Base-by-base conservation (phyloP, 2,113 vertebrate species). In the Engraulis encrasicolus region DNA sequence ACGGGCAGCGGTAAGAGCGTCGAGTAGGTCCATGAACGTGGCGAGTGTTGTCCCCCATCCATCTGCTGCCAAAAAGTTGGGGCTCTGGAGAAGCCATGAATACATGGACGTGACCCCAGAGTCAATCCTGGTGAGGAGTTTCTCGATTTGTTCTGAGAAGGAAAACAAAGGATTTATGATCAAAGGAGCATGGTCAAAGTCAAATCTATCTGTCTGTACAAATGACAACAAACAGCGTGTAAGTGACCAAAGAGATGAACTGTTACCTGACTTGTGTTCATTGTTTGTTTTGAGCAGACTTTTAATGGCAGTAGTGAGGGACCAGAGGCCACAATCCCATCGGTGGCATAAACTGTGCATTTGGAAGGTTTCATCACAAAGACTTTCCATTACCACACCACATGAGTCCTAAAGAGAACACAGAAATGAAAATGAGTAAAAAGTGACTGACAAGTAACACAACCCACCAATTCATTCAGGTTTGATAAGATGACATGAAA, bases 21-120 rank as follows among this genome's bases (percentile, higher is more conserved):
- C 97, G 9, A 98, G 91, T 34, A 99, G 92, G 37, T 97, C 96
- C 86, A 95, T 80, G 61, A 96, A 93, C 80, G 94, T 87, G 12
- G 94, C 89, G 52, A 96, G 82, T 14, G 81, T 92, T 2, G 89
- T 92, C 78, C 85, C 78, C 50, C 86, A 66, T 81, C 88, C 86
- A 40, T 83, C 86, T 61, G 78, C 83, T 23, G 6, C 3, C 82
- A 77, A 78, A 81, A 27, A 78, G 27, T 66, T 49, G 79, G 88
- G 87, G 78, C 87, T 87, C 88, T 83, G 94, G 81, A 91, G 94
- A 82, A 91, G 89, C 86, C 84, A 80, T 77, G 89, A 87, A 85
- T 94, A 96, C 84, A 97, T 92, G 36, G 48, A 87, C 85, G 90
- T 89, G 2, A 99, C 89, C 54, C 90, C 85, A 0, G 89, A 61